Evolutionary conservation across 2,797 vertebrate genomes (phyloP).

Genomic region (Ctenopoma multispine): DNA sequence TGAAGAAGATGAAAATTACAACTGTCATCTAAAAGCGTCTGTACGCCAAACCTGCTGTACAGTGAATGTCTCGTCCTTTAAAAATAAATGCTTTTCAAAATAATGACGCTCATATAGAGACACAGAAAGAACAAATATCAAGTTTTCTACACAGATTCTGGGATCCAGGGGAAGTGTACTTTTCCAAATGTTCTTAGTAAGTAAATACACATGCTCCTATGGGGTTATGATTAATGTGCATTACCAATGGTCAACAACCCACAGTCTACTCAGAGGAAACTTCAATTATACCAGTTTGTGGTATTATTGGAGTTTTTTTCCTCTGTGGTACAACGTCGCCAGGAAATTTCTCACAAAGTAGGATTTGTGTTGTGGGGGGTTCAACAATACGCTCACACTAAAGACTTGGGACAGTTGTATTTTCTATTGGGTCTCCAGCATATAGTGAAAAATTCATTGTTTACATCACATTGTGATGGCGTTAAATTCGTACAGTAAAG

Average conservation of each 20-base stretch:
- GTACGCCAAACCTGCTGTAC: not conserved
- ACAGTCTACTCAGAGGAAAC: not conserved
- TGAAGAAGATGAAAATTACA: not conserved
- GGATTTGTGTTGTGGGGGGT: not conserved
- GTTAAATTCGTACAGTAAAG: not conserved
- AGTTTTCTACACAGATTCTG: too few species aligned
- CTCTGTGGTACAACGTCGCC: too few species aligned
- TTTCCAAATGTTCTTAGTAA: not conserved
- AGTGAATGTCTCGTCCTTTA: not conserved
- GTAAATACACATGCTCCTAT: too few species aligned
- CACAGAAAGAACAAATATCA: not conserved
- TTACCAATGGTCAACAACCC: too few species aligned
- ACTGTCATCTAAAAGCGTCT: not conserved
- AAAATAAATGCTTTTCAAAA: not conserved
- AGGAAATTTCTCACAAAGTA: slow-evolving; percentile 4
- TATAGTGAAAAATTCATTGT: too few species aligned
- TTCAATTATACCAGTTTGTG: too few species aligned
- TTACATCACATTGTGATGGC: not conserved
- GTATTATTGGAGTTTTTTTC: not conserved
- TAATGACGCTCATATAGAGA: not conserved
- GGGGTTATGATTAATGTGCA: too few species aligned
- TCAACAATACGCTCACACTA: slow-evolving; percentile 14
- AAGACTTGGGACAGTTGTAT: slow-evolving; percentile 12
- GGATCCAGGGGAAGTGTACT: too few species aligned
- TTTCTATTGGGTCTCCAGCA: not conserved